Conservation (phyloP, 1,140 invertebrate genomes). For the Andrena cerasifolii region DNA sequence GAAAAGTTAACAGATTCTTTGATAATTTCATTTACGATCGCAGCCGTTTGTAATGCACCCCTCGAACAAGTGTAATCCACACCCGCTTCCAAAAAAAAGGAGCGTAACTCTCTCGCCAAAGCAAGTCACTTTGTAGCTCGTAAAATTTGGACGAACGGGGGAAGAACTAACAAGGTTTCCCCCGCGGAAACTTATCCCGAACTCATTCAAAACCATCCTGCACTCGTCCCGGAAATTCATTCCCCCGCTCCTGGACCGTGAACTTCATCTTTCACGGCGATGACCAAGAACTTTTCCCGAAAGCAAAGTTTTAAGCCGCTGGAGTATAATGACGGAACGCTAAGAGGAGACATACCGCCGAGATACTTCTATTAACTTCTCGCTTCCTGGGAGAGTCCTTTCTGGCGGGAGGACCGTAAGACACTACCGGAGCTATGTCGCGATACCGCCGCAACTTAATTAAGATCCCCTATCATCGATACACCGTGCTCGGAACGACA, state of each 20-base stretch:
- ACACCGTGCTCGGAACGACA: no score
- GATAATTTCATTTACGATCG: no score
- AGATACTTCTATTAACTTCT: constrained; percentile 67
- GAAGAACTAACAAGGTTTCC: constrained; percentile 2
- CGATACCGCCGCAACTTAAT: not conserved
- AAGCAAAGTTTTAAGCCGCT: constrained; percentile 67
- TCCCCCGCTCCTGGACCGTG: constrained; percentile 47
- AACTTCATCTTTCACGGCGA: constrained; percentile 27
- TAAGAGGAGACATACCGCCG: constrained; percentile 56
- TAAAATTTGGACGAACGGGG: not conserved
- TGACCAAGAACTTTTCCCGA: constrained; percentile 44
- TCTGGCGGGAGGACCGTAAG: no score
- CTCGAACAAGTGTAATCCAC: not conserved
- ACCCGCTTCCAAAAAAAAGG: not conserved
- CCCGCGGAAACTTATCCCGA: constrained; percentile 55
- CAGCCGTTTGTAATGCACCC: no score
- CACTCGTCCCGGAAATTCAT: constrained; percentile 60
- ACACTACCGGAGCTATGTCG: not conserved
- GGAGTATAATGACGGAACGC: constrained; percentile 73
- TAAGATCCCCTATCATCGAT: not conserved
- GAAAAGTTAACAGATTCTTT: no score
- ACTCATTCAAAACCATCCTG: constrained; percentile 64
- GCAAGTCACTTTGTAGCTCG: constrained; percentile 3
- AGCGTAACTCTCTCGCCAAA: not conserved
- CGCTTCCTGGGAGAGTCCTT: constrained; percentile 25